These are phyloP conservation scores for Epistrophella euchroma DNA, from an alignment of 2,888 invertebrate species.

Conservation along the genomic window DNA sequence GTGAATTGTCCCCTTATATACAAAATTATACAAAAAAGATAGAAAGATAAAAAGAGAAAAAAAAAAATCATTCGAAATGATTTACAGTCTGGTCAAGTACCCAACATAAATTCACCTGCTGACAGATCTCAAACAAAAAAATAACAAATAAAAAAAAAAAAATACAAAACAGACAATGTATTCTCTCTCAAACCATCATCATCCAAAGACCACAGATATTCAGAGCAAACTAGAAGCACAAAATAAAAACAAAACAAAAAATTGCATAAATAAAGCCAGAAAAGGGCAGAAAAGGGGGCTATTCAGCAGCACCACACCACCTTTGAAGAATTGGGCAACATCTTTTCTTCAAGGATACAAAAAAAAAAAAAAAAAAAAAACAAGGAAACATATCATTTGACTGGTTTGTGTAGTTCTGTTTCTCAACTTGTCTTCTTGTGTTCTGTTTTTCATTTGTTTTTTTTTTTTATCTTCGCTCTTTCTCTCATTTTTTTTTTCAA, in stretches of 20 bases:
- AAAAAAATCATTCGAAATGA: slow-evolving; percentile 78
- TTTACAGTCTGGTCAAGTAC: slow-evolving; percentile 81
- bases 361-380: slow-evolving; percentile 30
- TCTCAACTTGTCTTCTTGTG: slow-evolving; percentile 44
- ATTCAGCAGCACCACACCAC: slow-evolving; percentile 19
- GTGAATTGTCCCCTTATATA: background rate
- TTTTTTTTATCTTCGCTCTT: slow-evolving; percentile 6
- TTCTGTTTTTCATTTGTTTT: slow-evolving; percentile 37
- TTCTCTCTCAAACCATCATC: slow-evolving; percentile 6
- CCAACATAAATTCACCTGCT: slow-evolving; percentile 83
- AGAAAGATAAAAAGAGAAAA: background rate
- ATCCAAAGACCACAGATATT: slow-evolving; percentile 50
- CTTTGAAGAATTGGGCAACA: slow-evolving; percentile 71
- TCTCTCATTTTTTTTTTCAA: slow-evolving; percentile 10
- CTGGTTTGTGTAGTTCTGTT: slow-evolving; percentile 4
- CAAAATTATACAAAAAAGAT: slow-evolving; percentile 1
- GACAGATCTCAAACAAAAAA: slow-evolving; percentile 78
- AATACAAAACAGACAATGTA: slow-evolving; percentile 1
- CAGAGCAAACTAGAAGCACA: slow-evolving; percentile 64
- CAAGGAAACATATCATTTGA: slow-evolving; percentile 54
- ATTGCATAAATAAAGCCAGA: slow-evolving; percentile 64
- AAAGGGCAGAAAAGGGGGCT: slow-evolving; percentile 42
- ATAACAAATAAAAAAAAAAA: slow-evolving; percentile 6
- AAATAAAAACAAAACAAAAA: slow-evolving; percentile 36
- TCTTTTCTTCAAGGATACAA: slow-evolving; percentile 35